Percentiles rank a stretch among this genome's conserved stretches.
phyloP scores from a whole-genome alignment of 2,797 vertebrate species.

The Gymnocypris eckloni region DNA sequence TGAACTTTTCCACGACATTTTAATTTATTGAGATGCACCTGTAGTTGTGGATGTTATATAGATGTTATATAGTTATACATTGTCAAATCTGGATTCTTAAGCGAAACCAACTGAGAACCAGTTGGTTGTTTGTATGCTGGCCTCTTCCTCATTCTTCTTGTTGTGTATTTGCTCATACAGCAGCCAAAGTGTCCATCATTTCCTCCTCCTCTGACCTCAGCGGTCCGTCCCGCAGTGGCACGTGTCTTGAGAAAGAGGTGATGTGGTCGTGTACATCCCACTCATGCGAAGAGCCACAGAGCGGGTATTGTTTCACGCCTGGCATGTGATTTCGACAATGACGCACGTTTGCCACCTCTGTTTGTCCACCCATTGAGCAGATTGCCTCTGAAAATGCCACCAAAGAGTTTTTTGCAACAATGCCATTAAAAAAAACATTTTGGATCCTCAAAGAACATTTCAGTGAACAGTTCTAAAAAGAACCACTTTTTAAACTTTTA shows the following conservation, averaged over 20 bases:
- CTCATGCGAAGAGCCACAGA: constrained; percentile 60
- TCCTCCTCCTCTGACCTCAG: constrained; percentile 15
- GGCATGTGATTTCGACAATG: constrained; percentile 67
- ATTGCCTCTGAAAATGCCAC: not conserved
- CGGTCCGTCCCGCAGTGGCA: not conserved
- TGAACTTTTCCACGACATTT: no score
- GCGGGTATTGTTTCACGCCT: constrained; percentile 68
- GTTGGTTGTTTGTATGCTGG: not conserved
- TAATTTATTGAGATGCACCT: no score
- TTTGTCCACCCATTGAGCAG: constrained; percentile 59
- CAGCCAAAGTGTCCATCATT: not conserved
- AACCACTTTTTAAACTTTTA: not conserved
- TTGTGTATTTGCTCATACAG: not conserved
- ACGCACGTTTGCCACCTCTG: constrained; percentile 56
- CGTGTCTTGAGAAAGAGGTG: constrained; percentile 55
- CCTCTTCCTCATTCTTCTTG: not conserved
- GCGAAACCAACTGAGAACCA: not conserved
- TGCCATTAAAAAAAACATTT: not conserved
- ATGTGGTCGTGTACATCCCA: constrained; percentile 52
- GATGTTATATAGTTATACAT: no score
- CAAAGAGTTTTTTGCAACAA: not conserved
- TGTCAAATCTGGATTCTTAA: not conserved
- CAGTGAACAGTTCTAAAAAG: not conserved
- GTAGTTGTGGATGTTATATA: no score
- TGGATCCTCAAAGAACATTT: not conserved